A percentile compares a stretch with the other conserved stretches of the same genome.
Evolutionary conservation across 2,888 invertebrate genomes (phyloP).

Genomic region (Hypena proboscidalis): DNA sequence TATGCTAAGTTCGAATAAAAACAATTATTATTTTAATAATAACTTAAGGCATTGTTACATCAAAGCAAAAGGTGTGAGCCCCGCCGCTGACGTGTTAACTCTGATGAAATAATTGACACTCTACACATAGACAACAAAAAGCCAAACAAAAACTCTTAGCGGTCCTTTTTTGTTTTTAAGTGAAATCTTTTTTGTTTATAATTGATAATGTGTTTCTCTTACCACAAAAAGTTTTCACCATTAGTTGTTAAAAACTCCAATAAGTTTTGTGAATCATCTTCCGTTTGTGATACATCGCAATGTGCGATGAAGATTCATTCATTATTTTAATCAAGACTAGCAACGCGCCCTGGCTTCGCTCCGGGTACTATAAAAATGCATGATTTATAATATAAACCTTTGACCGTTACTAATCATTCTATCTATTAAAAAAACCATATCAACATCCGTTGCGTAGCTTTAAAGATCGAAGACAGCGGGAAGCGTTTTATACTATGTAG

Average conservation of each 20-base stretch:
- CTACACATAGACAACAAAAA: slow-evolving; percentile 50
- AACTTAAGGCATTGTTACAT: slow-evolving; percentile 17
- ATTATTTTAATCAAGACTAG: too few species aligned
- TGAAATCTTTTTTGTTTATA: slow-evolving; percentile 40
- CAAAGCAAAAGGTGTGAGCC: slow-evolving; percentile 34
- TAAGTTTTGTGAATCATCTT: slow-evolving; percentile 27
- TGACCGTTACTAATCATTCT: too few species aligned
- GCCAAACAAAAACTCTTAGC: slow-evolving; percentile 55
- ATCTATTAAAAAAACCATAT: too few species aligned
- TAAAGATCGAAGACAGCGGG: too few species aligned
- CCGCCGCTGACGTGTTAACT: slow-evolving; percentile 33
- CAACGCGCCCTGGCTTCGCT: too few species aligned
- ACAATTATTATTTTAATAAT: slow-evolving; percentile 11
- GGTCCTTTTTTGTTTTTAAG: slow-evolving; percentile 47
- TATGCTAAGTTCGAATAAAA: slow-evolving; percentile 8
- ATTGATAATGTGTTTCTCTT: slow-evolving; percentile 55
- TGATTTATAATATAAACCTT: too few species aligned
- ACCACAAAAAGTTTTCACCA: slow-evolving; percentile 57
- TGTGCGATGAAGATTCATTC: neutral
- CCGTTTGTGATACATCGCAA: slow-evolving; percentile 13
- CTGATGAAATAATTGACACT: slow-evolving; percentile 80
- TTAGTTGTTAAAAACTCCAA: slow-evolving; percentile 28
- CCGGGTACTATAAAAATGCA: too few species aligned
- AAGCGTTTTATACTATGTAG: too few species aligned
- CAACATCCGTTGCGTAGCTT: too few species aligned